These are phyloP conservation scores for Argyrosomus regius DNA, from an alignment of 2,797 vertebrate genomes.

Conservation along the genomic window DNA sequence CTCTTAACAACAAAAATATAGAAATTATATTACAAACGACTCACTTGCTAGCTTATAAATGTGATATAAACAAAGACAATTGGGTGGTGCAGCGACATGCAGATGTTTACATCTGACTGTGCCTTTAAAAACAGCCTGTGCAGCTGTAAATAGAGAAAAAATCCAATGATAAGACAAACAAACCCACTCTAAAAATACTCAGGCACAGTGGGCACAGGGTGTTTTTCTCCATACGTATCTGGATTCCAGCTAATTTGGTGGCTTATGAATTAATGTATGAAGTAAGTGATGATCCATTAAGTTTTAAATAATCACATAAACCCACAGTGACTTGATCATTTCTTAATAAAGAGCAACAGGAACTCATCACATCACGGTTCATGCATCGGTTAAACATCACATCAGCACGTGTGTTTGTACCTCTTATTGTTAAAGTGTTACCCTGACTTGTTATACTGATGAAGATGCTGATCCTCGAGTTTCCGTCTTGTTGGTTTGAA, in stretches of 20 bases:
- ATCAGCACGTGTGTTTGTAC: conserved; percentile 13
- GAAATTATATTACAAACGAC: too few species aligned
- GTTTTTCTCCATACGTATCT: background rate
- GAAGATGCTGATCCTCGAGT: conserved; percentile 16
- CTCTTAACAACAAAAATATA: background rate
- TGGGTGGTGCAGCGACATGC: background rate
- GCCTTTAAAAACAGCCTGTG: background rate
- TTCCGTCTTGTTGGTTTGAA: conserved; percentile 15
- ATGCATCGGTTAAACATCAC: background rate
- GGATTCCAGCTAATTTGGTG: background rate
- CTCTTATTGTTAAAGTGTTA: conserved; percentile 28
- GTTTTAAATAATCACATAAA: background rate
- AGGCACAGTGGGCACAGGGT: background rate
- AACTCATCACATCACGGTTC: background rate
- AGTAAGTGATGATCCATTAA: background rate
- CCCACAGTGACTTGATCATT: background rate
- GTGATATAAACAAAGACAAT: background rate
- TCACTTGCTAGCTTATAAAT: background rate
- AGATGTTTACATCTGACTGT: background rate
- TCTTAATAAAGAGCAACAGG: background rate
- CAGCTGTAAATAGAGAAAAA: background rate
- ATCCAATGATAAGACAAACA: background rate
- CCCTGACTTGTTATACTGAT: conserved; percentile 12
- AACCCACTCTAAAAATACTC: background rate
- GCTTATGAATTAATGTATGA: background rate